Conservation (phyloP, 2,797 vertebrate species). For the Distichodus sexfasciatus region DNA sequence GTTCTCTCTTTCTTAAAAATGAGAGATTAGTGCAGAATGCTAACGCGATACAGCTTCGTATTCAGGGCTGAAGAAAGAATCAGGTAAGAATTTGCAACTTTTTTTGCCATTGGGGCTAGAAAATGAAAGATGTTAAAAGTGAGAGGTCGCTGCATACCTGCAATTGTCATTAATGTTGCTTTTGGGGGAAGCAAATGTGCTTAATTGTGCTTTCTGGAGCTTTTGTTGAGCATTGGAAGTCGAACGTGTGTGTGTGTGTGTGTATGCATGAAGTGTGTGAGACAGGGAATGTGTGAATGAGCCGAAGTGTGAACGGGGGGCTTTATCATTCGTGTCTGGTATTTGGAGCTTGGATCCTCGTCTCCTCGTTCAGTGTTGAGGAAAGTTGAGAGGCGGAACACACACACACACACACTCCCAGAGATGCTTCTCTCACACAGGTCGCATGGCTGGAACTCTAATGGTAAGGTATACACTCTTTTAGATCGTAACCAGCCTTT, state of each 20-base stretch:
- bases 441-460: conserved; percentile 38
- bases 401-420: conserved; percentile 49
- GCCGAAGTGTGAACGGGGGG: conserved; percentile 40
- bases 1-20: neutral
- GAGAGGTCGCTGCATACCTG: too few species aligned
- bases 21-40: conserved; percentile 2
- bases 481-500: neutral
- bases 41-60: too few species aligned
- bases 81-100: too few species aligned
- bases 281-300: conserved; percentile 35
- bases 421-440: neutral
- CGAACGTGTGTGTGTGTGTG: conserved; percentile 37
- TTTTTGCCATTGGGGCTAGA: too few species aligned
- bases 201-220: conserved; percentile 44
- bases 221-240: conserved; percentile 48
- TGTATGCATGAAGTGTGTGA: conserved; percentile 12
- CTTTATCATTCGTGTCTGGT: conserved; percentile 69
- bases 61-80: too few species aligned
- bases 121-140: too few species aligned
- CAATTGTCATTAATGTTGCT: too few species aligned
- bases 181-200: neutral
- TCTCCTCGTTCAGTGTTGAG: too few species aligned
- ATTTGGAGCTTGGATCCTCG: conserved; percentile 70
- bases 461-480: conserved; percentile 11
- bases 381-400: conserved; percentile 52